phyloP scores from a whole-genome alignment of 2,888 invertebrate species.

The Enchytraeus crypticus region DNA sequence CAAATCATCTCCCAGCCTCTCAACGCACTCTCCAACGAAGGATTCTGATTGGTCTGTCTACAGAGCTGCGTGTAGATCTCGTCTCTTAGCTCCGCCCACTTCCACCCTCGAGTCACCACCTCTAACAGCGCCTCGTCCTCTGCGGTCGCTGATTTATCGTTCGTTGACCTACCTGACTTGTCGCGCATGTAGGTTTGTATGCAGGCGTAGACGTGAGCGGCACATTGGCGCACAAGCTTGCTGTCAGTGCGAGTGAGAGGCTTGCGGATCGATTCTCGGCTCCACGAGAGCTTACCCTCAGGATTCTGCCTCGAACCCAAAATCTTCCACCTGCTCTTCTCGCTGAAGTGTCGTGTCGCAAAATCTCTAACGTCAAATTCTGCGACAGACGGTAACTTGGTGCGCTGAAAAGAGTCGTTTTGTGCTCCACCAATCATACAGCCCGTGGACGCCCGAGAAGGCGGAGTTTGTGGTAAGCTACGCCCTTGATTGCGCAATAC shows the following conservation, averaged over 20 bases:
- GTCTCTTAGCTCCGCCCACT: constrained; percentile 9
- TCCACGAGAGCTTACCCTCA: too few relatives aligned
- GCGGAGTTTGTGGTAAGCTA: too few relatives aligned
- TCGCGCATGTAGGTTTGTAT: constrained; percentile 17
- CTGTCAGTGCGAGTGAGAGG: constrained; percentile 8
- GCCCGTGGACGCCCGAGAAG: too few relatives aligned
- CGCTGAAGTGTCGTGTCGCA: too few relatives aligned
- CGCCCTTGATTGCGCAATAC: too few relatives aligned
- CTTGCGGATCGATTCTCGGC: background rate
- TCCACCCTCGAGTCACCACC: constrained; percentile 12
- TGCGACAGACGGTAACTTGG: too few relatives aligned
- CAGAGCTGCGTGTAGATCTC: constrained; percentile 17
- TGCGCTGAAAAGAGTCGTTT: too few relatives aligned
- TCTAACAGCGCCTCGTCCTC: constrained; percentile 1
- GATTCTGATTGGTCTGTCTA: constrained; percentile 15
- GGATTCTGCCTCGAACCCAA: too few relatives aligned
- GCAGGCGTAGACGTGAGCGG: constrained; percentile 5
- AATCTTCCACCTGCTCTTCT: too few relatives aligned
- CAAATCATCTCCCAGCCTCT: constrained; percentile 15
- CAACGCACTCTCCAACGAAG: constrained; percentile 7
- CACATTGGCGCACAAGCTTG: constrained; percentile 2
- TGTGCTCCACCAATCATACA: too few relatives aligned
- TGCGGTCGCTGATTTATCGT: background rate
- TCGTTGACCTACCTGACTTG: background rate
- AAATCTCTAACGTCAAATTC: too few relatives aligned